Evolutionary conservation across 1,140 invertebrate genomes (phyloP), one percentile per base, ranked within the genome.

Genomic region (Eubasilissa regina): DNA sequence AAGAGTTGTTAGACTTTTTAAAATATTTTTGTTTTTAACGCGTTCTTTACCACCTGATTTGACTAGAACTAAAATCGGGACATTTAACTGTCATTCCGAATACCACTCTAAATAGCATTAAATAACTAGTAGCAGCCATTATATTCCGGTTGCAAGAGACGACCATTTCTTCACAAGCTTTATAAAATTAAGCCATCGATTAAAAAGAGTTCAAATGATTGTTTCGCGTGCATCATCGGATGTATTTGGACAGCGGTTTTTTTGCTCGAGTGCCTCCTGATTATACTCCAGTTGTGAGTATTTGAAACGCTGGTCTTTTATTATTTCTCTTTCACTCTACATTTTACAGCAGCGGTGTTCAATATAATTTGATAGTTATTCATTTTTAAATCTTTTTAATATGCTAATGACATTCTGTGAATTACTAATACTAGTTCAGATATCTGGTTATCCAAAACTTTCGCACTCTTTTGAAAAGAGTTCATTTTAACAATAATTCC

Each of bases 81-180:
- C 62, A 44, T 43, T 66, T 44, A 25, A 44, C 43, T 43, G 35
- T 47, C n/a, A 66, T 44, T 66, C 15, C 7, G 43, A 66, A 3
- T 66, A 43, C 43, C 43, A 66, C 35, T 66, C 44, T 66, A 66
- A 66, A 66, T 66, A 66, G 44, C 62, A 44, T 66, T 66, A 66
- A 66, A 66, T 66, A 66, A 66, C 62, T 66, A 66, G 62, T 66
- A 66, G 62, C 62, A 25, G 21, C 44, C 35, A 66, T 66, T 66
- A 66, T 43, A 66, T 25, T 66, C 62, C 62, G 44, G 62, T 66
- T 44, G 11, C 62, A 17, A 19, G 17, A 66, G 13, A 15, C 1
- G 3, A 45, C 43, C 9, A 66, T 10, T 13, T 66, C 1, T 15
- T 9, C 43, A 6, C 11, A 17, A 13, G 8, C 4, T 15, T 0